Evolutionary conservation across 2,888 invertebrate genomes (phyloP).

Genomic region (Drosophila flavopinicola): DNA sequence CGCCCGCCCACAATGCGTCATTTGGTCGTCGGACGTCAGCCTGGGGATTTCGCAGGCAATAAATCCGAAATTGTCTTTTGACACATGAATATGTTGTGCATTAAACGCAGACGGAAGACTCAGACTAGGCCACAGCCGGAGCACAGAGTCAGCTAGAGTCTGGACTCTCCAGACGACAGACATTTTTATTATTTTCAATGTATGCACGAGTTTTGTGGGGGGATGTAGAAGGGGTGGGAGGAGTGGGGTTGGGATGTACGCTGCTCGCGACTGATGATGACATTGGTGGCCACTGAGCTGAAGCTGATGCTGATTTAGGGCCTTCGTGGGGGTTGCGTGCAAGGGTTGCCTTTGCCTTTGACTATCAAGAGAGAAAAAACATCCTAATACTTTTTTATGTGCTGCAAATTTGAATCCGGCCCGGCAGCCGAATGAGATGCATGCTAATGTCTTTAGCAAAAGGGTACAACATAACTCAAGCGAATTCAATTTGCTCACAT

Average conservation of each 20-base stretch:
- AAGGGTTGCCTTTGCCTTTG: conserved; percentile 37
- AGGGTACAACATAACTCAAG: conserved; percentile 58
- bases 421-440: conserved; percentile 1
- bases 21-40: conserved; percentile 44
- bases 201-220: conserved; percentile 38
- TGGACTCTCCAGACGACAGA: conserved; percentile 60
- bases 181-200: conserved; percentile 73
- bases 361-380: conserved; percentile 8
- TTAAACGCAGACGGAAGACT: conserved; percentile 65
- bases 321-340: conserved; percentile 12
- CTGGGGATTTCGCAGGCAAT: conserved; percentile 74
- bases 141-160: conserved; percentile 10
- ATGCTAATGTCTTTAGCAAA: conserved; percentile 48
- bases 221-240: not conserved
- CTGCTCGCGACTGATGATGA: conserved; percentile 63
- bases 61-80: conserved; percentile 82
- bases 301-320: conserved; percentile 59
- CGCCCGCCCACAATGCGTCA: conserved; percentile 66
- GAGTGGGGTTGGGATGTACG: not conserved
- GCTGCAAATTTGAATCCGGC: conserved; percentile 51
- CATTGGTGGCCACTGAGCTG: conserved; percentile 70
- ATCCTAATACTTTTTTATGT: conserved; percentile 42
- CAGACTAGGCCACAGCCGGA: conserved; percentile 42
- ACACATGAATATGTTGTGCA: conserved; percentile 82
- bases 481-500: conserved; percentile 61